Evolutionary conservation across 2,888 invertebrate species (phyloP).

Genomic region (Scaeva pyrastri): DNA sequence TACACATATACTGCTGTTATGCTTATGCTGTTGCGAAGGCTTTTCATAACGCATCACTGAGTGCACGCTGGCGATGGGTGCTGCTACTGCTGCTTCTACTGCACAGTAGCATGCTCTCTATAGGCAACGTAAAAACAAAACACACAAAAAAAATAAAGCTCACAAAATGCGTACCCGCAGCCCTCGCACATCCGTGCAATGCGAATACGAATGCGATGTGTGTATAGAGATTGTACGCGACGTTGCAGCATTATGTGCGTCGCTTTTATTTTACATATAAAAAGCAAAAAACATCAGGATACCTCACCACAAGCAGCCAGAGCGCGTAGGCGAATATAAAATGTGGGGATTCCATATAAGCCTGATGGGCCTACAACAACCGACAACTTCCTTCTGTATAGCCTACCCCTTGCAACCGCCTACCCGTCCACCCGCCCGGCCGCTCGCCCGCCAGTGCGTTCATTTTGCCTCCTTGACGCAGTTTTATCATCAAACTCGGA

Average conservation of each 20-base stretch:
- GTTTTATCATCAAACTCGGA: slow-evolving; percentile 73
- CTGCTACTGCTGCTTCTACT: slow-evolving; percentile 39
- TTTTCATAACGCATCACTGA: slow-evolving; percentile 59
- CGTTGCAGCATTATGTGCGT: slow-evolving; percentile 70
- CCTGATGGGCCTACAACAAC: slow-evolving; percentile 17
- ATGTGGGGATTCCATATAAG: slow-evolving; percentile 60
- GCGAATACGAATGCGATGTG: slow-evolving; percentile 11
- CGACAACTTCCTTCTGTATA: slow-evolving; percentile 26
- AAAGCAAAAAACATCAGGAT: slow-evolving; percentile 65
- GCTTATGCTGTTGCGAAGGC: slow-evolving; percentile 38
- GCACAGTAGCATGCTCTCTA: not conserved
- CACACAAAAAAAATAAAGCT: slow-evolving; percentile 14
- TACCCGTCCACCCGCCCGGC: not conserved
- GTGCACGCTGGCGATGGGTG: slow-evolving; percentile 60
- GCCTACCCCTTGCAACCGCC: not conserved
- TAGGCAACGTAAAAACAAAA: slow-evolving; percentile 28
- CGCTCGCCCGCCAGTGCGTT: not conserved
- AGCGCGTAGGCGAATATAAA: slow-evolving; percentile 58
- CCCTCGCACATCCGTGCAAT: slow-evolving; percentile 63
- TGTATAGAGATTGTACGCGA: slow-evolving; percentile 45
- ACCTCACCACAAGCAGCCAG: slow-evolving; percentile 55
- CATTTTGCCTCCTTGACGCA: slow-evolving; percentile 51
- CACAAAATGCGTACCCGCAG: slow-evolving; percentile 70
- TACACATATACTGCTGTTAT: slow-evolving; percentile 21
- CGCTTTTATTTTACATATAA: slow-evolving; percentile 67